A percentile compares a stretch with the other conserved stretches of the same genome.
Evolutionary conservation across 2,888 invertebrate genomes (phyloP).

Genomic region (Tenthredo livida): DNA sequence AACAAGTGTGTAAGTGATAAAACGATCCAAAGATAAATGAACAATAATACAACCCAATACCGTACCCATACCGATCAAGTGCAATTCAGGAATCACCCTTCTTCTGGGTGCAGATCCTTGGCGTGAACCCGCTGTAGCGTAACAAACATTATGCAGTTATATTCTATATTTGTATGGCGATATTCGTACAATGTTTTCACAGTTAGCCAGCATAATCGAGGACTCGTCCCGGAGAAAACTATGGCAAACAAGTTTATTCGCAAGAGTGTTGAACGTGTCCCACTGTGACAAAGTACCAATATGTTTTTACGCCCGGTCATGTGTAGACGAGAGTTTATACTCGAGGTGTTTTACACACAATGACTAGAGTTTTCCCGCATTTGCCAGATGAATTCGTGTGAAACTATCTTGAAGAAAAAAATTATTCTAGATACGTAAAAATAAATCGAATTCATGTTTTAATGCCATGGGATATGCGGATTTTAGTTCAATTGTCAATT

Average conservation of each 20-base stretch:
- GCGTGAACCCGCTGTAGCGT: neutral
- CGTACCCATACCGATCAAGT: neutral
- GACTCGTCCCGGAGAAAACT: neutral
- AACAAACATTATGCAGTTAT: neutral
- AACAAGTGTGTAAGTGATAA: too few species aligned
- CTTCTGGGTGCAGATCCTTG: neutral
- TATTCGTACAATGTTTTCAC: slow-evolving; percentile 26
- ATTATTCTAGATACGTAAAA: neutral
- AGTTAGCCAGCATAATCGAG: slow-evolving; percentile 30
- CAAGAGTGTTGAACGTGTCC: neutral
- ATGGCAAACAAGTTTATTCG: slow-evolving; percentile 22
- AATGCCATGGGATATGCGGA: neutral
- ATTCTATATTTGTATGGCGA: neutral
- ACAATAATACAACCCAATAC: neutral
- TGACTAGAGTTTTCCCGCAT: slow-evolving; percentile 66
- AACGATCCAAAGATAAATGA: neutral
- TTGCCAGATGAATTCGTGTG: slow-evolving; percentile 58
- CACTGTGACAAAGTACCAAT: slow-evolving; percentile 67
- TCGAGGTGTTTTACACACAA: slow-evolving; percentile 39
- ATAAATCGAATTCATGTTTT: neutral
- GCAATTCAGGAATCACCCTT: neutral
- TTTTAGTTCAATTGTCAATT: neutral
- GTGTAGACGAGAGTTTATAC: slow-evolving; percentile 70
- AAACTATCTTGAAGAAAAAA: slow-evolving; percentile 36
- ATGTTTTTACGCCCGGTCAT: slow-evolving; percentile 70